phyloP scores from a whole-genome alignment of 1,140 invertebrate genomes.

The Amphibalanus amphitrite region DNA sequence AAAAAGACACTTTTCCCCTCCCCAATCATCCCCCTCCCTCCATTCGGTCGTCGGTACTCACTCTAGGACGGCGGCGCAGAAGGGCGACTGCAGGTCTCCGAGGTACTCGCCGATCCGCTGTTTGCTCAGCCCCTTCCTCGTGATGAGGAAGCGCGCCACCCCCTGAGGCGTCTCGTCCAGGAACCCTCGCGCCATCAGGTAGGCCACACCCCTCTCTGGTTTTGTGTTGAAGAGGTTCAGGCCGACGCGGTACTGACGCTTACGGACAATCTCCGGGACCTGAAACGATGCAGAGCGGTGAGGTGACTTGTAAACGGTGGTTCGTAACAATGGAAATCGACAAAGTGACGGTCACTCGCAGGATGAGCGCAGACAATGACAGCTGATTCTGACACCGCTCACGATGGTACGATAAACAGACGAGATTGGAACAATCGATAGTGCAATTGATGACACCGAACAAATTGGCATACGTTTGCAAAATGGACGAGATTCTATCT shows the following conservation, averaged over 20 bases:
- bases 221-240: slow-evolving; percentile 99
- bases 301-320: too few relatives aligned
- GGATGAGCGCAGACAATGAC: too few relatives aligned
- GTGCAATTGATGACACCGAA: too few relatives aligned
- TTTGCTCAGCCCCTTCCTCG: slow-evolving; percentile 89
- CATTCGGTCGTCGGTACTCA: slow-evolving; percentile 39
- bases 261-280: slow-evolving; percentile 35
- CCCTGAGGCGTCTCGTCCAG: slow-evolving; percentile 81
- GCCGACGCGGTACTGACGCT: slow-evolving; percentile 86
- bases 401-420: too few relatives aligned
- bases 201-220: slow-evolving; percentile 86
- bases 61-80: slow-evolving; percentile 92
- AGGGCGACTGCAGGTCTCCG: slow-evolving; percentile 84
- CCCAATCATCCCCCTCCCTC: too few relatives aligned
- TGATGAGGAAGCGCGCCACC: slow-evolving; percentile 87
- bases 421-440: too few relatives aligned
- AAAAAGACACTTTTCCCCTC: too few relatives aligned
- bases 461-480: too few relatives aligned
- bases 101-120: slow-evolving; percentile 99
- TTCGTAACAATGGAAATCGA: too few relatives aligned
- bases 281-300: slow-evolving; percentile 9
- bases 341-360: too few relatives aligned
- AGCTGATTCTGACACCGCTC: too few relatives aligned
- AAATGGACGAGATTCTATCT: too few relatives aligned
- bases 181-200: slow-evolving; percentile 84